A percentile compares a stretch with the other conserved stretches of the same genome.
Conservation (phyloP, 2,888 invertebrate genomes). For the Pheosia tremula region DNA sequence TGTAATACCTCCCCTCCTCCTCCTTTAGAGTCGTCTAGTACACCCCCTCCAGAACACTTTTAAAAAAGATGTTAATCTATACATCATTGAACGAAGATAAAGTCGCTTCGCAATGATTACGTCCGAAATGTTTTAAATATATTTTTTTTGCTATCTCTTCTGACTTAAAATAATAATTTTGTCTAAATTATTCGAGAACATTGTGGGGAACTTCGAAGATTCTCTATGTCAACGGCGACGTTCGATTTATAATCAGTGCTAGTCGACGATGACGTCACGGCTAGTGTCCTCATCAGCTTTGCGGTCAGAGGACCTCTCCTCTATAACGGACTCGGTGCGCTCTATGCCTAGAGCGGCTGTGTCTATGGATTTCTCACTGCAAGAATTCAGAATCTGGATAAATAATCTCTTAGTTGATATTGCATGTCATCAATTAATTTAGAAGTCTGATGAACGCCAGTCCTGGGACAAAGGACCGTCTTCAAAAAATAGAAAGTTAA, state of each 20-base stretch:
- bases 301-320: conserved; percentile 43
- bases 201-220: background rate
- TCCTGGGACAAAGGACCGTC: no score
- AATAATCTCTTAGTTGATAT: no score
- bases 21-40: no score
- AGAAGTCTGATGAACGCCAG: no score
- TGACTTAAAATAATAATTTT: background rate
- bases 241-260: conserved; percentile 11
- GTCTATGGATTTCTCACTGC: conserved; percentile 60
- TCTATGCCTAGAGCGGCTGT: conserved; percentile 63
- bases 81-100: background rate
- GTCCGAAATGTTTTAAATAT: background rate
- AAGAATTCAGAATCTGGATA: conserved; percentile 7
- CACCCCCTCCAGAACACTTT: no score
- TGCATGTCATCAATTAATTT: no score
- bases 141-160: conserved; percentile 1
- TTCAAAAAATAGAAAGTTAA: no score
- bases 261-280: conserved; percentile 57
- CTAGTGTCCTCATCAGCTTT: conserved; percentile 26
- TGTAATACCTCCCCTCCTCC: no score
- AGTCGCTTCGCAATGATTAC: background rate
- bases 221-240: background rate
- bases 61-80: no score
- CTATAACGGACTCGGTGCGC: conserved; percentile 70
- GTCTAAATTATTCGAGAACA: conserved; percentile 1